Evolutionary conservation across 2,797 vertebrate genomes (phyloP), one percentile per base, ranked within the genome.

Genomic region (Morus bassanus): DNA sequence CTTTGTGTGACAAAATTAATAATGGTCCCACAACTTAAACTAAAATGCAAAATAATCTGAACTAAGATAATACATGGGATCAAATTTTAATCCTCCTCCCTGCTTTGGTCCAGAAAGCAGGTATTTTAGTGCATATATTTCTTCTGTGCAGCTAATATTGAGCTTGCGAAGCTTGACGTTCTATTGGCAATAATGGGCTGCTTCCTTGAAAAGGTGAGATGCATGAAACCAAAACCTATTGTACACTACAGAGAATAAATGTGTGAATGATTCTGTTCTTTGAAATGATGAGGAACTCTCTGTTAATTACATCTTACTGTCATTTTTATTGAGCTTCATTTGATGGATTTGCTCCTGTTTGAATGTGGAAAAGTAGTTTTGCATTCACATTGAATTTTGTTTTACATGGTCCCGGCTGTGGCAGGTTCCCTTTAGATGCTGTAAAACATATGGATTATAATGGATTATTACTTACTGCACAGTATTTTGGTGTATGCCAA

Each of bases 271-370:
- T 77, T 93, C 50, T 68, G 23, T 86, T 96, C 67, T 96, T 96
- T 85, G 64, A 90, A 96, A 76, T 14, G 12, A 41, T 60, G 76
- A 92, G 50, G 37, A 92, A 69, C 54, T 96, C 65, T 74, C 21
- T 68, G 28, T 96, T 96, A 95, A 95, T 97, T 97, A n/a, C 83
- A 57, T 94, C 57, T 78, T 85, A 48, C 54, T 89, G 76, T 94
- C 39, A 45, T 78, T 91, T 97, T 89, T 92, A 89, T 69, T 70
- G 59, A 94, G 28, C 72, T 86, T 88, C 15, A 18, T 85, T 94
- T 96, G 77, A 80, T 93, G 45, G 65, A 85, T 87, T 97, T 94
- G 8, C 60, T 60, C 35, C 35, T 93, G 63, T 82, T 95, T 94
- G 87, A 95, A 94, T 93, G 89, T 72, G 77, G 77, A 86, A 85